phyloP scores from a whole-genome alignment of 92 coral and sea anemone species.

The Siderastrea siderea region DNA sequence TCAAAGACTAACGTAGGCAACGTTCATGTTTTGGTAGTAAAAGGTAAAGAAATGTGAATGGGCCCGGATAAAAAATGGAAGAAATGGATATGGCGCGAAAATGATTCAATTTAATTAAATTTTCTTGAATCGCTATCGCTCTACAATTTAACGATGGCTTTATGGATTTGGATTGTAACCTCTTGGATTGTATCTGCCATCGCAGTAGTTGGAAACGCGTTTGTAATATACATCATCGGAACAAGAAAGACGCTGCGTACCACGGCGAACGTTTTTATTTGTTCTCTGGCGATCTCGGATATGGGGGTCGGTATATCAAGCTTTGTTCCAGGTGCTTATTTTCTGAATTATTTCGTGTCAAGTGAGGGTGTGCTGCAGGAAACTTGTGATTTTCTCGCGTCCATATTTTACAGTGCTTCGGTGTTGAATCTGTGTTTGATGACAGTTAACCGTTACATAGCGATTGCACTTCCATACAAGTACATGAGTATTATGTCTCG shows the following conservation, averaged over 20 bases:
- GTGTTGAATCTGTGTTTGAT: neutral
- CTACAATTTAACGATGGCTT: neutral
- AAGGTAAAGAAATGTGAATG: no score
- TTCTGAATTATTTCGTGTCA: neutral
- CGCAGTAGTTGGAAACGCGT: slow-evolving; percentile 12
- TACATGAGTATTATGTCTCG: neutral
- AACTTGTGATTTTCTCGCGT: neutral
- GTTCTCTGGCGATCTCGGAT: slow-evolving; percentile 9
- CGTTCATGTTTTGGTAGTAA: no score
- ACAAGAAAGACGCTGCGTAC: slow-evolving; percentile 3
- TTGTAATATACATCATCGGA: neutral
- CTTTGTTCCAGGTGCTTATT: neutral
- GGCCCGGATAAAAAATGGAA: no score
- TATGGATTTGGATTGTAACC: neutral
- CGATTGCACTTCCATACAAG: slow-evolving; percentile 7
- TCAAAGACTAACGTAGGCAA: no score
- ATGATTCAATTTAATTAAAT: neutral
- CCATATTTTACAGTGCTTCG: slow-evolving; percentile 8
- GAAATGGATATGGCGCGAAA: neutral
- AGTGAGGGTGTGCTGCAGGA: neutral
- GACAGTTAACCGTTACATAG: slow-evolving; percentile 5
- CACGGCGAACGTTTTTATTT: slow-evolving; percentile 19
- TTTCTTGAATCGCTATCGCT: neutral
- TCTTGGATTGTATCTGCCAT: neutral
- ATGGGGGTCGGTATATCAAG: slow-evolving; percentile 10